These are phyloP conservation scores for Istiophorus platypterus DNA, from an alignment of 2,113 vertebrate species.

Conservation along the genomic window DNA sequence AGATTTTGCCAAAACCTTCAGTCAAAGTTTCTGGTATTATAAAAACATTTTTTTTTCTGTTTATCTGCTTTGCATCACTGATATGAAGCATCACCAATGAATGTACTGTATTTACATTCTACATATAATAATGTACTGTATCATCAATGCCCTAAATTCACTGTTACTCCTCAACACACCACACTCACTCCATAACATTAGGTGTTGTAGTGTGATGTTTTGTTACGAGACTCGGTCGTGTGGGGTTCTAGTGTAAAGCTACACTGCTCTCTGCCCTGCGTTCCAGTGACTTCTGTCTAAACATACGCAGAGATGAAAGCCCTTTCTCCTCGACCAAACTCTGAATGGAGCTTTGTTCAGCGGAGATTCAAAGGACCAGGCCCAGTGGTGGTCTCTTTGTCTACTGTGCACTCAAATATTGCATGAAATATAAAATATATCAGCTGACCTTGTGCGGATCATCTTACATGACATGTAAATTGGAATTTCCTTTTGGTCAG, in stretches of 20 bases:
- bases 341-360: constrained; percentile 78
- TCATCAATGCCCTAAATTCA: background rate
- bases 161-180: background rate
- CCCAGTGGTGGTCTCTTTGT: constrained; percentile 68
- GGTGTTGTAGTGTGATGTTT: constrained; percentile 44
- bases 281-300: constrained; percentile 75
- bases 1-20: background rate
- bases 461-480: background rate
- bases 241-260: constrained; percentile 49
- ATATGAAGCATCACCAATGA: background rate
- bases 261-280: constrained; percentile 58
- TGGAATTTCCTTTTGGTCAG: constrained; percentile 10
- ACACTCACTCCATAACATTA: too few species aligned
- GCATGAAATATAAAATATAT: constrained; percentile 46
- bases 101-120: background rate
- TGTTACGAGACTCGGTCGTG: constrained; percentile 26
- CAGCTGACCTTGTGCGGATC: background rate
- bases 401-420: constrained; percentile 61
- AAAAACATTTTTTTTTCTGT: background rate
- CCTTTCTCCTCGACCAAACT: constrained; percentile 68
- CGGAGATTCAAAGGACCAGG: constrained; percentile 66
- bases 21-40: background rate
- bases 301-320: constrained; percentile 79
- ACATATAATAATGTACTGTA: background rate
- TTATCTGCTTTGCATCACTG: background rate